These are phyloP conservation scores for Spodoptera picta DNA, from an alignment of 2,888 invertebrate genomes.

Conservation along the genomic window DNA sequence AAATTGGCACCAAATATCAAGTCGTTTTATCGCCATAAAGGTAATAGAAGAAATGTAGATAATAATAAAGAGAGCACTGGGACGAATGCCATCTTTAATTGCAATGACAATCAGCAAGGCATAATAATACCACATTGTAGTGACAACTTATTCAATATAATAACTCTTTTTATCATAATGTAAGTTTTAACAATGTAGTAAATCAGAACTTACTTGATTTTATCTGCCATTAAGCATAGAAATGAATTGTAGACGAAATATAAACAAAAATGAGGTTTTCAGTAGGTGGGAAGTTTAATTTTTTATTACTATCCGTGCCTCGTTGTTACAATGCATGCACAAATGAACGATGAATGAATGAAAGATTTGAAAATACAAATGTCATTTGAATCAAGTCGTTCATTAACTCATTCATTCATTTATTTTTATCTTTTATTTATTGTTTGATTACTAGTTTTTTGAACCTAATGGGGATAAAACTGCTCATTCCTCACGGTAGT, in stretches of 20 bases:
- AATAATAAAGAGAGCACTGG: neutral
- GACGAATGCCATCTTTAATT: constrained; percentile 33
- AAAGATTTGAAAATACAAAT: too few relatives aligned
- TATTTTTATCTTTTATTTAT: too few relatives aligned
- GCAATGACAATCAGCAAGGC: constrained; percentile 9
- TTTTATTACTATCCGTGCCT: constrained; percentile 22
- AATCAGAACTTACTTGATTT: constrained; percentile 74
- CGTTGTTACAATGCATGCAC: constrained; percentile 30
- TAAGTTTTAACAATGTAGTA: neutral
- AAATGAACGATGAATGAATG: constrained; percentile 2
- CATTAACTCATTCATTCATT: too few relatives aligned
- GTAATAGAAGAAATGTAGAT: neutral
- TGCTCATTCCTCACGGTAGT: too few relatives aligned
- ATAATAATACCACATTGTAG: neutral
- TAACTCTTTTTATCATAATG: too few relatives aligned
- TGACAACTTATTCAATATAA: too few relatives aligned
- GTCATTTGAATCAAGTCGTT: too few relatives aligned
- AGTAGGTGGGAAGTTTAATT: constrained; percentile 4
- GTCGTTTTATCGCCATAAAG: too few relatives aligned
- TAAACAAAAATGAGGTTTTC: neutral
- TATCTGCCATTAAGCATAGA: constrained; percentile 71
- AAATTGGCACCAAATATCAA: too few relatives aligned
- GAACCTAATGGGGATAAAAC: neutral
- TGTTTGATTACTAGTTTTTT: constrained; percentile 5
- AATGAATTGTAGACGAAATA: constrained; percentile 25